These are phyloP conservation scores for Drosophila borborema DNA, from an alignment of 2,888 invertebrate species.

Conservation along the genomic window DNA sequence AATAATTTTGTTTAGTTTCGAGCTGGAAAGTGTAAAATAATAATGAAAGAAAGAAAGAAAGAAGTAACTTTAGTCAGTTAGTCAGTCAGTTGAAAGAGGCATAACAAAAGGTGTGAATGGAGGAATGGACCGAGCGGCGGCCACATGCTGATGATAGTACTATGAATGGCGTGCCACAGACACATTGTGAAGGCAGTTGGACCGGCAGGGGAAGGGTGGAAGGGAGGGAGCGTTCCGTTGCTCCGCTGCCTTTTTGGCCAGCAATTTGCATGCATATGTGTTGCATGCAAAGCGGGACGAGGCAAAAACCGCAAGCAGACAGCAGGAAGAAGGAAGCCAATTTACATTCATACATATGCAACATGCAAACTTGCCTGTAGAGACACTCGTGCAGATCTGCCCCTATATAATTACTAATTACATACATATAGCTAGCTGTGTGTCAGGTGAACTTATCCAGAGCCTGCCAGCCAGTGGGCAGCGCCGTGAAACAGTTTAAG, in stretches of 20 bases:
- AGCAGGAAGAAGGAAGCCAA: slow-evolving; percentile 60
- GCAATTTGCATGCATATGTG: slow-evolving; percentile 55
- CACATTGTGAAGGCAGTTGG: slow-evolving; percentile 23
- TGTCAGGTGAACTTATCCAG: slow-evolving; percentile 29
- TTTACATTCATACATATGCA: slow-evolving; percentile 17
- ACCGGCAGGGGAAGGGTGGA: background rate
- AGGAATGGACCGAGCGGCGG: slow-evolving; percentile 28
- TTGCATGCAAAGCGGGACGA: slow-evolving; percentile 56
- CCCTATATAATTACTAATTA: slow-evolving; percentile 32
- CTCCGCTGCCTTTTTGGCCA: slow-evolving; percentile 52
- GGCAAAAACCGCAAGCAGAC: slow-evolving; percentile 69
- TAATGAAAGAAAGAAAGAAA: slow-evolving; percentile 18
- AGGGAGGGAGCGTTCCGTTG: slow-evolving; percentile 22
- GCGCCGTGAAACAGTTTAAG: slow-evolving; percentile 1
- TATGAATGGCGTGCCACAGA: slow-evolving; percentile 43
- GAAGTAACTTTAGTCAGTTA: slow-evolving; percentile 50
- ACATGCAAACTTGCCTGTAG: slow-evolving; percentile 32
- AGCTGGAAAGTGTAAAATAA: slow-evolving; percentile 71
- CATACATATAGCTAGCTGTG: slow-evolving; percentile 8
- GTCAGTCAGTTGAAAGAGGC: slow-evolving; percentile 18
- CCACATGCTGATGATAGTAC: slow-evolving; percentile 20
- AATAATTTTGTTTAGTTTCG: slow-evolving; percentile 61
- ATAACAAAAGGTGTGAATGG: slow-evolving; percentile 49
- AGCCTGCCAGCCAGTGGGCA: slow-evolving; percentile 7
- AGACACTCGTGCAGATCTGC: slow-evolving; percentile 1